phyloP scores from a whole-genome alignment of 2,113 vertebrate genomes.

The Toxostoma redivivum region DNA sequence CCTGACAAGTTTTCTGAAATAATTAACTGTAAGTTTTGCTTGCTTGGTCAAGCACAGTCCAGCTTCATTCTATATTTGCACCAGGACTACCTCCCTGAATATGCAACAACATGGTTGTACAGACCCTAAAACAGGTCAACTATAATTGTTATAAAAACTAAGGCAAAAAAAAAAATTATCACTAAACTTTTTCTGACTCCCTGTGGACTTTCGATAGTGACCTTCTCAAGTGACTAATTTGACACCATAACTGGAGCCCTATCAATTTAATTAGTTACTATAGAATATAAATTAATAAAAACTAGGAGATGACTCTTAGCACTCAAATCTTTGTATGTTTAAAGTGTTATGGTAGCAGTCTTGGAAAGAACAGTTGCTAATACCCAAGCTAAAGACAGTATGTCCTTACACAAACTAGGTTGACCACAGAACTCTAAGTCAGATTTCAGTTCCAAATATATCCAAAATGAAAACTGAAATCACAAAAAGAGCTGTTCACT shows the following conservation, averaged over 20 bases:
- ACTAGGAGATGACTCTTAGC: neutral
- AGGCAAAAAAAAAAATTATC: neutral
- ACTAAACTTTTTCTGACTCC: neutral
- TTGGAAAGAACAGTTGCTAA: neutral
- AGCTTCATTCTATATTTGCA: neutral
- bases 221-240: neutral
- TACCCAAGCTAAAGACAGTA: neutral
- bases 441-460: neutral
- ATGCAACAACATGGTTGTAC: neutral
- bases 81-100: neutral
- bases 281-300: neutral
- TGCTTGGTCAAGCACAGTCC: neutral
- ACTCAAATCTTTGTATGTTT: neutral
- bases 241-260: accelerated
- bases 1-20: neutral
- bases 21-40: neutral
- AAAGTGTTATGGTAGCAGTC: neutral
- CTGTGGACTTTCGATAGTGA: neutral
- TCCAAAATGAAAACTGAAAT: neutral
- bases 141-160: neutral
- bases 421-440: neutral
- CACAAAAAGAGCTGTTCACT: neutral
- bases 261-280: neutral
- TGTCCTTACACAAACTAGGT: neutral
- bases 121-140: neutral